Base-by-base conservation (phyloP, 2,888 invertebrate genomes). In the Cheilosia grossa region DNA sequence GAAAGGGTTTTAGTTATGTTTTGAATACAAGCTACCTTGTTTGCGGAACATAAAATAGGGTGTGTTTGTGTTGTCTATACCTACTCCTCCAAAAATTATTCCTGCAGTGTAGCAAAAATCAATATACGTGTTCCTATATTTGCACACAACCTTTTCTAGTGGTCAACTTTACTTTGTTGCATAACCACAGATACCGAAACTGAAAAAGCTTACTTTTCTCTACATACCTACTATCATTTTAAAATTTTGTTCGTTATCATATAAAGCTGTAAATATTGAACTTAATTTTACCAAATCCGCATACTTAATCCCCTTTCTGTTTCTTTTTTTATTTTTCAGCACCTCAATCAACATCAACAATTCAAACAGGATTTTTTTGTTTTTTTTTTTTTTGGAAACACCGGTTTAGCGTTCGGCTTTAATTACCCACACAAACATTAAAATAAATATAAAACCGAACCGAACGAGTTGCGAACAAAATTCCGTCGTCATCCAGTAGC, bases 321-420 rank as follows among this genome's bases (percentile, higher is more conserved):
- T 27, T 27, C 27, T 10, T 56, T 7, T 75, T 19, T 53, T 33
- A 10, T 15, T 73, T 24, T 78, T 49, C 82, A 82, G 78, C 40
- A 24, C 9, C 9, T 40, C 37, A 44, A 37, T 27, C 51, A 63
- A n/a, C 49, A 4, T 47, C 33, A 27, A 49, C 4, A 42, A 54
- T 4, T 37, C 37, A 37, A 61, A 67, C 37, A 33, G 49, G 27
- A 51, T 49, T 70, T 66, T 9, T 54, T 44, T 7, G 5, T 27
- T 53, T 33, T 13, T 7, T 4, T 27, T 53, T 33, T 13, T 37
- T 58, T 24, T 40, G 15, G 40, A 53, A 64, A 67, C 61, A 69
- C 73, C 81, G 63, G 75, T 75, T 67, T 54, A 70, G 51, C 69
- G 69, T 67, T 54, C 17, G 21, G 19, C 24, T 13, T 6, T 21